phyloP scores from a whole-genome alignment of 2,797 vertebrate species.

The Crossoptilon crossoptilon region DNA sequence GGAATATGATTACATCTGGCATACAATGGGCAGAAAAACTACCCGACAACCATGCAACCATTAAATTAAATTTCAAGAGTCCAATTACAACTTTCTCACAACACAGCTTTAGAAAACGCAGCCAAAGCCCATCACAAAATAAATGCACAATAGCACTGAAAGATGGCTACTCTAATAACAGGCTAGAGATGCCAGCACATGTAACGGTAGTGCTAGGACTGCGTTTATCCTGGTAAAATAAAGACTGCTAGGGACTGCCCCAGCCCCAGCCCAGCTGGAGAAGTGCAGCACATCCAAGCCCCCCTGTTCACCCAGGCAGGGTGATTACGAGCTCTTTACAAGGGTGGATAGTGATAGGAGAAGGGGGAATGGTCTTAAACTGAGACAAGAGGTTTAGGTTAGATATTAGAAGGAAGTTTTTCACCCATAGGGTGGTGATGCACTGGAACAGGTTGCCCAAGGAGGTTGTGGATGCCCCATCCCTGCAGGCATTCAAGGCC shows the following conservation, averaged over 20 bases:
- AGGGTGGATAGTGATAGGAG: too few relatives aligned
- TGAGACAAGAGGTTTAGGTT: too few relatives aligned
- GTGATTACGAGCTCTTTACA: background rate
- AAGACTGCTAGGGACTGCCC: background rate
- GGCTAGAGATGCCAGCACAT: background rate
- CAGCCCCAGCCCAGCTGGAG: accelerated
- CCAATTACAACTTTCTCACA: conserved; percentile 35
- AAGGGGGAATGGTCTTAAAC: too few relatives aligned
- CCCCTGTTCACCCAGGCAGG: background rate
- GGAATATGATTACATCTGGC: conserved; percentile 14
- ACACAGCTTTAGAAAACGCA: conserved; percentile 2
- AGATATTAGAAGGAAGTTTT: too few relatives aligned
- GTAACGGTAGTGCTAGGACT: background rate
- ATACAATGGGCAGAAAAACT: background rate
- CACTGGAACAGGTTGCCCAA: too few relatives aligned
- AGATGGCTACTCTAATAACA: background rate
- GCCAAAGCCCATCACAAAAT: background rate
- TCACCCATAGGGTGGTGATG: too few relatives aligned
- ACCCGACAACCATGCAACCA: conserved; percentile 27
- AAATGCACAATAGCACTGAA: background rate
- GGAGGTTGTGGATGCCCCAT: too few relatives aligned
- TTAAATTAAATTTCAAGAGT: conserved; percentile 50
- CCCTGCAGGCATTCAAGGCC: too few relatives aligned
- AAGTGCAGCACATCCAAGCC: background rate
- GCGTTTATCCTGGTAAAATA: background rate